Base-by-base conservation (phyloP, 2,888 invertebrate species). In the Nematopogon swammerdamellus region DNA sequence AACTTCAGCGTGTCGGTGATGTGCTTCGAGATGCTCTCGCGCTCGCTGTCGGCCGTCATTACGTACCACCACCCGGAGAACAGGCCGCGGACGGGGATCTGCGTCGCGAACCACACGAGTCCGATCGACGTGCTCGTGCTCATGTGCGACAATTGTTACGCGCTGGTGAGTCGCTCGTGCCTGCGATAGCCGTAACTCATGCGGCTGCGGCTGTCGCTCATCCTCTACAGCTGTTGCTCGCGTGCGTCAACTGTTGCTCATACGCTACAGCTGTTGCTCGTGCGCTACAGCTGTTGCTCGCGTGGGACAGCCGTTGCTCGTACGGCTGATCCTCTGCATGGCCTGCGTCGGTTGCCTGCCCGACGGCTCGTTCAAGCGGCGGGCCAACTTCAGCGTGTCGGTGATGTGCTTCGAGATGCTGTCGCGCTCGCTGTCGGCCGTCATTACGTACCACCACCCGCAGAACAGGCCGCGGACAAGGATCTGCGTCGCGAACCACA, bases 401-500 rank as follows among this genome's bases (percentile, higher is more conserved):
- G 82, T 94, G 54, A 90, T 92, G 84, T 94, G 95, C 73, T 97
- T 97, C 80, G 91, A 95, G 64, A 88, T 98, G 60, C 82, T 97
- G 57, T 92, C 95, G 49, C 87, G 96, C 54, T 92, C 96, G 49
- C 87, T 97, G 62, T 97, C 97, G 8, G 86, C 91, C 20, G 92
- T 93, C 53, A 87, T 93, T 58, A 89, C 86, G 19, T 93, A 92
- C 72, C 92, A 95, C 73, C 92, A 89, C 68, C 85, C 85, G 49
- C 91, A 95, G 66, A 92, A 95, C 70, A 85, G 86, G 59, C 96
- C 96, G 29, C 85, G 85, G 60, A 81, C 73, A 56, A 87, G 87
- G 44, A 98, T 98, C 61, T 98, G 97, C 79, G 99, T 99, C 20
- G 98, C 98, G 46, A 99, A 99, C 79, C 99, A 99, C 76, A 99